Evolutionary conservation across 2,797 vertebrate genomes (phyloP).

Genomic region (Lagocephalus sceleratus): DNA sequence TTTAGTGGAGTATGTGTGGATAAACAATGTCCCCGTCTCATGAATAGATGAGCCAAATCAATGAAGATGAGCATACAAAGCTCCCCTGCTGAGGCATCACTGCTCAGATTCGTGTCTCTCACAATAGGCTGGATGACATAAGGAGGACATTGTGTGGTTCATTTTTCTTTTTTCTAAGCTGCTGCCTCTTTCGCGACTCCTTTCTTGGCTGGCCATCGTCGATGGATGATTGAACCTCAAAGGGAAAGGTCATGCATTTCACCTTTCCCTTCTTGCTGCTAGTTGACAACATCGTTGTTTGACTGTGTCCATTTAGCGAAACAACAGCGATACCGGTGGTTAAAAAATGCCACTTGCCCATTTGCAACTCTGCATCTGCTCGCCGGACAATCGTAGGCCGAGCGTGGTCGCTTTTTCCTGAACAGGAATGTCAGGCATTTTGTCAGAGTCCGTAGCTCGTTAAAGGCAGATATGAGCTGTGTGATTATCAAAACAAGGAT

Average conservation of each 20-base stretch:
- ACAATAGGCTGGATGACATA: constrained; percentile 82
- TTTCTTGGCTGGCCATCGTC: constrained; percentile 62
- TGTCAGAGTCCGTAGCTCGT: not conserved
- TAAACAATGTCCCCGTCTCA: constrained; percentile 74
- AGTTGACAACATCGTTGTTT: constrained; percentile 52
- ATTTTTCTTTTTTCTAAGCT: constrained; percentile 68
- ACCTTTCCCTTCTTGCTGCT: constrained; percentile 65
- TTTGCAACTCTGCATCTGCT: not conserved
- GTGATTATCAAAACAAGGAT: not conserved
- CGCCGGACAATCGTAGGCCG: not conserved
- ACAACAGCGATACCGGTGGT: constrained; percentile 1
- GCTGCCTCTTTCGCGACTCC: constrained; percentile 53
- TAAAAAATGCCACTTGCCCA: not conserved
- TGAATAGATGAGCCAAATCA: constrained; percentile 83
- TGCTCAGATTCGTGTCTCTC: constrained; percentile 78
- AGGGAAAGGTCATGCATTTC: constrained; percentile 79
- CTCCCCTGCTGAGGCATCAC: constrained; percentile 79
- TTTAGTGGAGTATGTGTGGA: constrained; percentile 68
- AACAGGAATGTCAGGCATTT: not conserved
- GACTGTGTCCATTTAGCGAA: constrained; percentile 45
- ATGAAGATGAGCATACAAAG: constrained; percentile 80
- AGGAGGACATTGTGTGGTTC: constrained; percentile 78
- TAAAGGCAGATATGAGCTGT: not conserved
- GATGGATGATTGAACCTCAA: constrained; percentile 79
- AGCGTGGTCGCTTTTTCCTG: not conserved